These are phyloP conservation scores for Drosophila pseudotalamancana DNA, from an alignment of 2,888 invertebrate genomes.

Conservation along the genomic window DNA sequence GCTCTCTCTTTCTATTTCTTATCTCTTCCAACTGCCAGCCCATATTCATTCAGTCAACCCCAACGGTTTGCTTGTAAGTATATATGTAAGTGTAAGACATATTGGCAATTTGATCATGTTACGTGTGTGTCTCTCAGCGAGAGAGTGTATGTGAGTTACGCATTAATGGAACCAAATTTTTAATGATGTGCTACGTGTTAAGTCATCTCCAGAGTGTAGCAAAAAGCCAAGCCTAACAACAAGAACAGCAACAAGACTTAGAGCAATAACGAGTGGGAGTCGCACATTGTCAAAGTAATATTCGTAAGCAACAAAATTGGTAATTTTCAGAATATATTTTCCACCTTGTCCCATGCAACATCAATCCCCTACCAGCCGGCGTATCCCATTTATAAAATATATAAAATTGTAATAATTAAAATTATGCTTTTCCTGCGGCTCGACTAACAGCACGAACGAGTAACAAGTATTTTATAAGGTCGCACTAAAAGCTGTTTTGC, in stretches of 20 bases:
- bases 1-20: not conserved
- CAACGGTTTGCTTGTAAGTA: constrained; percentile 41
- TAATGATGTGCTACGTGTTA: constrained; percentile 80
- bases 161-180: constrained; percentile 79
- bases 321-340: constrained; percentile 74
- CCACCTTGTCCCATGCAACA: constrained; percentile 1
- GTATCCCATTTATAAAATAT: constrained; percentile 48
- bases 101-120: constrained; percentile 79
- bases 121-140: constrained; percentile 21
- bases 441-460: constrained; percentile 30
- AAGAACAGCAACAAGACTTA: constrained; percentile 26
- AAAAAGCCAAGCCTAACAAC: constrained; percentile 64
- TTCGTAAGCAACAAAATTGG: constrained; percentile 80
- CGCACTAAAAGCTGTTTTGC: constrained; percentile 63
- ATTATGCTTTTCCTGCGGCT: constrained; percentile 56
- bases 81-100: constrained; percentile 68
- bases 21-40: not conserved
- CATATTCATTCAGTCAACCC: constrained; percentile 38
- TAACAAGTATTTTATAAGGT: constrained; percentile 51
- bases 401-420: constrained; percentile 77
- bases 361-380: constrained; percentile 1
- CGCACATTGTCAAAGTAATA: constrained; percentile 72
- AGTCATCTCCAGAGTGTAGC: constrained; percentile 79
- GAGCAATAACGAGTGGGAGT: constrained; percentile 30
- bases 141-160: constrained; percentile 59